These are phyloP conservation scores for Seriola rivoliana DNA, from an alignment of 2,113 vertebrate species.

Conservation along the genomic window DNA sequence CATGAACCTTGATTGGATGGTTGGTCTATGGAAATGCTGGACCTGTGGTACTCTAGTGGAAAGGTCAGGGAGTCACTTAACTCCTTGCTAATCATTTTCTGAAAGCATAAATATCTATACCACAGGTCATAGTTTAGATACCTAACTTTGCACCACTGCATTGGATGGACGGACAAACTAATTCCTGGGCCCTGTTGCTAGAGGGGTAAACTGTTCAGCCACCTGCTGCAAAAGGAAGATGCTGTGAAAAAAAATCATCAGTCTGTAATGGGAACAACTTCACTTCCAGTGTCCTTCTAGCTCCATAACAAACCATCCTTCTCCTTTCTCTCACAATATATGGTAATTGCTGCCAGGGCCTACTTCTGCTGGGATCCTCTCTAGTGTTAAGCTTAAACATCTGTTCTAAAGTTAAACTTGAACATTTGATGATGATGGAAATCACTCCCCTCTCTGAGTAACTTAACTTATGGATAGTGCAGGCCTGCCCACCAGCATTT, in stretches of 20 bases:
- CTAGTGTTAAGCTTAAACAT: conserved; percentile 72
- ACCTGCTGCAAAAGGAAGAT: not conserved
- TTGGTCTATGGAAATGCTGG: not conserved
- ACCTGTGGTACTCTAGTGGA: not conserved
- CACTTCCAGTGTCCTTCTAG: not conserved
- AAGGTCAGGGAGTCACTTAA: not conserved
- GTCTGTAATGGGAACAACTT: not conserved
- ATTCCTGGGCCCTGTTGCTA: not conserved
- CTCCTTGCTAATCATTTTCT: conserved; percentile 2
- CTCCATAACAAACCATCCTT: conserved; percentile 9
- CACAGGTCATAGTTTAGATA: not conserved
- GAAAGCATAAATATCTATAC: not conserved
- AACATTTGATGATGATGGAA: conserved; percentile 77
- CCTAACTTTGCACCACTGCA: not conserved
- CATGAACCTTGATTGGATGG: not conserved
- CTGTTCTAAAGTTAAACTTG: conserved; percentile 80
- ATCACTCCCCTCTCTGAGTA: conserved; percentile 45
- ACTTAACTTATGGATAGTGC: conserved; percentile 77
- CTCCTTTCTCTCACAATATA: conserved; percentile 56
- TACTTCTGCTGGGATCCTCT: conserved; percentile 43
- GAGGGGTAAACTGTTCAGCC: not conserved
- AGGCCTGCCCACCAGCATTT: conserved; percentile 79
- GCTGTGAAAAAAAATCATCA: not conserved
- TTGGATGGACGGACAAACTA: not conserved
- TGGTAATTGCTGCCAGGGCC: conserved; percentile 57